phyloP scores from a whole-genome alignment of 2,797 vertebrate species.

The Danio aesculapii region DNA sequence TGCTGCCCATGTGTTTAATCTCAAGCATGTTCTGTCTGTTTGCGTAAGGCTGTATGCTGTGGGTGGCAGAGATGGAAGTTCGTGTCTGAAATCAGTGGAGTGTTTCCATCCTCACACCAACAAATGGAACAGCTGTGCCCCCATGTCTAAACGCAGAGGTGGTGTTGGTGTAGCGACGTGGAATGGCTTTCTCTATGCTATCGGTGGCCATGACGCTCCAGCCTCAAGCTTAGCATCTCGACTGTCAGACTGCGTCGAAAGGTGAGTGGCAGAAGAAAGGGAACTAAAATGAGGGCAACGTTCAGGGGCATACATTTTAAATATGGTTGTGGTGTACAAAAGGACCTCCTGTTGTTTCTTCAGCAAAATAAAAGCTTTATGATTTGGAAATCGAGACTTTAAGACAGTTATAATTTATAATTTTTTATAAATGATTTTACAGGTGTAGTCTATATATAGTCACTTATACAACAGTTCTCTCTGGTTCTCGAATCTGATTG shows the following conservation, averaged over 20 bases:
- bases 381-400: neutral
- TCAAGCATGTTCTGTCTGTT: neutral
- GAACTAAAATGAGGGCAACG: neutral
- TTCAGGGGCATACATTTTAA: neutral
- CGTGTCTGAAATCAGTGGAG: conserved; percentile 96
- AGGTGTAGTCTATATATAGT: no score
- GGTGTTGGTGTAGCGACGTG: conserved; percentile 97
- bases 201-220: conserved; percentile 95
- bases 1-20: neutral
- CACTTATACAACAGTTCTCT: no score
- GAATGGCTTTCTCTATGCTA: conserved; percentile 95
- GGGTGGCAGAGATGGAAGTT: conserved; percentile 95
- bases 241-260: conserved; percentile 96
- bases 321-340: neutral
- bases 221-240: conserved; percentile 93
- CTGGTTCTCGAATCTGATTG: no score
- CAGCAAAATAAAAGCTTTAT: neutral
- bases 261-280: conserved; percentile 76
- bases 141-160: conserved; percentile 96
- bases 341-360: no score
- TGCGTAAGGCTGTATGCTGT: conserved; percentile 91
- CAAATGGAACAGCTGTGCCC: conserved; percentile 94
- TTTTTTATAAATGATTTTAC: no score
- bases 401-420: neutral
- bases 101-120: conserved; percentile 97